Conservation (phyloP, 1,140 invertebrate species). For the Meloidogyne exigua region DNA sequence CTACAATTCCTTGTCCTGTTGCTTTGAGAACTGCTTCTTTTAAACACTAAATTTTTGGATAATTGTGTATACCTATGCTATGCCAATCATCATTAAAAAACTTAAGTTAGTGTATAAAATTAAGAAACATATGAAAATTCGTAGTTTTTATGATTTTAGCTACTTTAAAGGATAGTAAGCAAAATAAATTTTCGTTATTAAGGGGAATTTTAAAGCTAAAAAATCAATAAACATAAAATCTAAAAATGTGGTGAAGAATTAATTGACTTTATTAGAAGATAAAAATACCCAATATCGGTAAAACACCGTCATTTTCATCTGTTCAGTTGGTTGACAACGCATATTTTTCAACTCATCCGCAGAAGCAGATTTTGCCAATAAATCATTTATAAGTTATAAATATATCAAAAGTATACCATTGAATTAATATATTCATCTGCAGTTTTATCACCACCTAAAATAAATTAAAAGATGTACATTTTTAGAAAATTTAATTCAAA, state of each 20-base stretch:
- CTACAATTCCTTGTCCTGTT: slow-evolving; percentile 59
- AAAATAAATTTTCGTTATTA: no score
- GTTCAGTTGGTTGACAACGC: slow-evolving; percentile 57
- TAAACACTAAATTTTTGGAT: slow-evolving; percentile 56
- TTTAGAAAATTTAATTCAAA: no score
- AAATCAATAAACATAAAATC: no score
- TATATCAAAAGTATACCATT: slow-evolving; percentile 37
- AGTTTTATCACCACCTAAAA: slow-evolving; percentile 62
- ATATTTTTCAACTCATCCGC: slow-evolving; percentile 49
- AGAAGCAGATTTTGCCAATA: slow-evolving; percentile 53
- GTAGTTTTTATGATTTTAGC: no score
- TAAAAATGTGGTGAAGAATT: no score
- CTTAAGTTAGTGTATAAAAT: no score
- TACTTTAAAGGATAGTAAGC: no score
- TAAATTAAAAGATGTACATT: background rate
- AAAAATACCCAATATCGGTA: slow-evolving; percentile 59
- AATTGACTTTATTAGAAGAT: no score
- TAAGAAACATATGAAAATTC: no score
- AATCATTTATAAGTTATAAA: background rate
- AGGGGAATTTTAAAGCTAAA: background rate
- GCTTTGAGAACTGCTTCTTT: slow-evolving; percentile 63
- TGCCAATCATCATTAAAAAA: no score
- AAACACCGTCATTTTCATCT: slow-evolving; percentile 64
- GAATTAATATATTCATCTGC: slow-evolving; percentile 64
- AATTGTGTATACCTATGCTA: no score